Conservation (phyloP, 2,113 vertebrate genomes). For the Percopsis transmontana region DNA sequence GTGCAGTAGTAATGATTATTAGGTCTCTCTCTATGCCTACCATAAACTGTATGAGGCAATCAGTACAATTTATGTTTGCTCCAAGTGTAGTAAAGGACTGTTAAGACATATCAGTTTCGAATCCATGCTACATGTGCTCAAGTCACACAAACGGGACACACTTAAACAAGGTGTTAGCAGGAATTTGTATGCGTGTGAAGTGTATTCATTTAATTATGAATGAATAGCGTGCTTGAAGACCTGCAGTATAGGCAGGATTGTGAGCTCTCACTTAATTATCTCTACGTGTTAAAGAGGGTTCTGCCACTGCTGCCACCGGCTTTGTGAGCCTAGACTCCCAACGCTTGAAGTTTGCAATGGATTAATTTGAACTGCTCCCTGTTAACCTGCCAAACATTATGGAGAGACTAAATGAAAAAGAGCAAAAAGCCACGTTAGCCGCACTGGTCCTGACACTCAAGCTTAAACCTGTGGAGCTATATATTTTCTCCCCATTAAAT, state of each 20-base stretch:
- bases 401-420: not conserved
- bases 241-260: not conserved
- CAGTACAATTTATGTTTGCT: too few species aligned
- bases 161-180: not conserved
- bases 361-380: constrained; percentile 12
- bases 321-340: constrained; percentile 5
- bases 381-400: not conserved
- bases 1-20: too few species aligned
- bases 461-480: not conserved
- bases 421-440: too few species aligned
- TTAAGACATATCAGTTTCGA: too few species aligned
- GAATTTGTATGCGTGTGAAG: not conserved
- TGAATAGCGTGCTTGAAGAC: not conserved
- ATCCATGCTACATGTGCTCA: constrained; percentile 4
- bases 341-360: constrained; percentile 7
- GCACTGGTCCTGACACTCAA: too few species aligned
- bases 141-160: not conserved
- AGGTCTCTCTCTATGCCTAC: too few species aligned
- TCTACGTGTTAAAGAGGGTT: not conserved
- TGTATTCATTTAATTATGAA: not conserved
- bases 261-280: not conserved
- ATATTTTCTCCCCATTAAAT: not conserved
- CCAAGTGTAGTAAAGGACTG: too few species aligned
- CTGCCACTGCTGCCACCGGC: not conserved
- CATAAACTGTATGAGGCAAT: too few species aligned